A percentile compares a stretch with the other conserved stretches of the same genome.
Evolutionary conservation across 2,113 vertebrate genomes (phyloP).

Genomic region (Leucopternis melanops): DNA sequence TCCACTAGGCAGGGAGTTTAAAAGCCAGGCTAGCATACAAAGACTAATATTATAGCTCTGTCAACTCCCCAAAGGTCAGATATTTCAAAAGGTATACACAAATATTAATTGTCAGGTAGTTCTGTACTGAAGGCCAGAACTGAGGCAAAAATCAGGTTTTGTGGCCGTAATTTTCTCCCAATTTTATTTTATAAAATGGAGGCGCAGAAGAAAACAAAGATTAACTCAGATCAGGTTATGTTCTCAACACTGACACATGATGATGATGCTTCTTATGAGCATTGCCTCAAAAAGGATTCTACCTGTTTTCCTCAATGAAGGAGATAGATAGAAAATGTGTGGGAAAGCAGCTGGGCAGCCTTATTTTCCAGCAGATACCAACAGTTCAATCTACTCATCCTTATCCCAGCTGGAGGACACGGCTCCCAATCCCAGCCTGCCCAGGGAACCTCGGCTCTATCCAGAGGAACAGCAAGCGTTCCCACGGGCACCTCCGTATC

Average conservation of each 20-base stretch:
- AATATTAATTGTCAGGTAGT: conserved; percentile 33
- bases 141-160: conserved; percentile 43
- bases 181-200: conserved; percentile 25
- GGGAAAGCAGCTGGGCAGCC: not conserved
- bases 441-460: not conserved
- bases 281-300: not conserved
- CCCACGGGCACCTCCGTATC: not conserved
- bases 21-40: conserved; percentile 48
- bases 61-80: conserved; percentile 50
- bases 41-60: conserved; percentile 41
- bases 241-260: not conserved
- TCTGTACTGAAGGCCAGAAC: not conserved
- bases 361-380: not conserved
- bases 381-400: not conserved
- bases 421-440: not conserved
- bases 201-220: not conserved
- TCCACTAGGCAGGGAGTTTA: conserved; percentile 40
- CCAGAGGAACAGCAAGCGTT: not conserved
- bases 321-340: not conserved
- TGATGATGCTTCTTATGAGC: not conserved
- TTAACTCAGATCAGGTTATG: conserved; percentile 14
- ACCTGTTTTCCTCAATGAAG: not conserved
- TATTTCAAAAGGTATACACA: conserved; percentile 50
- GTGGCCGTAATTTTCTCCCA: not conserved
- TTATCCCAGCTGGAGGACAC: not conserved